Evolutionary conservation across 2,888 invertebrate species (phyloP), one percentile per base, ranked within the genome.

Genomic region (Cephus spinipes): DNA sequence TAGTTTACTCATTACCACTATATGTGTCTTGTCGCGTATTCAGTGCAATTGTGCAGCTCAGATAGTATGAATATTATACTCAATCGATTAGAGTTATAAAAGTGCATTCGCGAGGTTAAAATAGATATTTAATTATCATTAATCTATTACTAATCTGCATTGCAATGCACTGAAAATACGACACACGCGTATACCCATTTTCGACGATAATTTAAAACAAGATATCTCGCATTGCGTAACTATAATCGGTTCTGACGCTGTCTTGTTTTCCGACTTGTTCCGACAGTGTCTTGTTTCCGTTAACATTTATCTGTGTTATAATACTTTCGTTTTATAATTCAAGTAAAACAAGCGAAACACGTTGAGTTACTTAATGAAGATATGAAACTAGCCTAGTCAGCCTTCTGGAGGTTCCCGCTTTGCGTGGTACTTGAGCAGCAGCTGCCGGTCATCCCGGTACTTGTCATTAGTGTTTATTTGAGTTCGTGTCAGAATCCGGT

Each of bases 341-440:
- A 81, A 78, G 77, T 83, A 76, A 76, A 81, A 83, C 81, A 82
- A 85, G 81, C 82, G 84, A 86, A 80, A 85, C 83, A 78, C 85
- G 83, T 84, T 81, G 82, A 77, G 78, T 84, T 83, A 81, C 80
- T 83, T 82, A 83, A 71, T 32, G 32, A 71, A 71, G 12, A 32
- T 71, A 71, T 77, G 71, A 71, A 77, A 77, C 88, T 87, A 91
- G 89, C 87, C 91, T 91, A 91, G 87, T 91, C 91, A 91, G 91
- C 91, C 91, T 91, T 91, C 89, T 89, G 89, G 89, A 85, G 89
- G 89, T 91, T 90, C 89, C 88, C 89, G 90, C 87, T 89, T 89
- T 86, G 89, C 89, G 87, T 90, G 89, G 88, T 91, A 91, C 87
- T 90, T 90, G 88, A 91, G 89, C 90, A 91, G 89, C 85, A 91